Evolutionary conservation across 2,113 vertebrate species (phyloP).

Genomic region (Jacana jacana): DNA sequence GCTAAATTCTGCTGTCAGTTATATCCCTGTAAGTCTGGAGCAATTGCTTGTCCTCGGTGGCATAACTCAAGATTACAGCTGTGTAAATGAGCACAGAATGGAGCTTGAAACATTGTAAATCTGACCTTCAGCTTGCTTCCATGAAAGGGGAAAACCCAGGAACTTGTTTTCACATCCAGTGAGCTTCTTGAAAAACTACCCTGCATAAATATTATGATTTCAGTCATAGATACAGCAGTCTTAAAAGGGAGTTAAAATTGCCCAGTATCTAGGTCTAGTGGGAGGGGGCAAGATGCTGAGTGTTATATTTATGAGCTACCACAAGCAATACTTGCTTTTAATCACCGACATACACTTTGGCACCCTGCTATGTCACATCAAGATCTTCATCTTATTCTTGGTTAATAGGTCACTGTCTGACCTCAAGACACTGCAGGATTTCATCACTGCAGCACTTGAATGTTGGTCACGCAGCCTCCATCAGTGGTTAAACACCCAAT

Average conservation of each 20-base stretch:
- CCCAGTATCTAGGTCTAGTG: neutral
- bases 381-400: neutral
- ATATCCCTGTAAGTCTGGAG: constrained; percentile 2
- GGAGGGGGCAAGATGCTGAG: neutral
- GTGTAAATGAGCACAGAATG: constrained; percentile 56
- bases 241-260: neutral
- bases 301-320: neutral
- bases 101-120: constrained; percentile 46
- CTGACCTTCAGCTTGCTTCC: constrained; percentile 53
- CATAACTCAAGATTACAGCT: constrained; percentile 60
- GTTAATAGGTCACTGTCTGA: neutral
- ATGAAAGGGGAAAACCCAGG: constrained; percentile 25
- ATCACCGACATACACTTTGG: neutral
- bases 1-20: constrained; percentile 48
- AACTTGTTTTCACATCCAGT: constrained; percentile 42
- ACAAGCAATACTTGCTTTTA: neutral
- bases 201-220: constrained; percentile 54
- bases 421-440: neutral
- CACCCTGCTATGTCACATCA: neutral
- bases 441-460: neutral
- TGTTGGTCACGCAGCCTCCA: neutral
- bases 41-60: constrained; percentile 2
- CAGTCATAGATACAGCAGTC: neutral
- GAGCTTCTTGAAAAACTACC: constrained; percentile 37
- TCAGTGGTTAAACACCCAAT: accelerated